Conservation (phyloP, 1,140 invertebrate species). For the Bombus cullumanus region DNA sequence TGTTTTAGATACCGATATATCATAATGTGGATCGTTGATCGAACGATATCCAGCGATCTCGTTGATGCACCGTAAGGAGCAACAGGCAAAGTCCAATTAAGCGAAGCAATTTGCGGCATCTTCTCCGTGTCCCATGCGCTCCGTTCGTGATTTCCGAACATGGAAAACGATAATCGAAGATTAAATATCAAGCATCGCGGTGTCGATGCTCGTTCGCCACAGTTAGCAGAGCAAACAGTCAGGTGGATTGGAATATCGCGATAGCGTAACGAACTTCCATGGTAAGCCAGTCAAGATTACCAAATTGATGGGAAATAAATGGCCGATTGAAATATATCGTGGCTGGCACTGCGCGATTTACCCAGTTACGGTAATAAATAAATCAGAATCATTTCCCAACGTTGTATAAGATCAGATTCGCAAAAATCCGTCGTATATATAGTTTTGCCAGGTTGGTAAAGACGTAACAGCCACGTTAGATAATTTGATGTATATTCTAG, state of each 20-base stretch:
- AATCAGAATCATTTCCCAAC: not conserved
- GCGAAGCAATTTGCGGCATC: slow-evolving; percentile 64
- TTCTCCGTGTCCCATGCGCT: slow-evolving; percentile 42
- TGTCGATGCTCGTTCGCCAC: slow-evolving; percentile 31
- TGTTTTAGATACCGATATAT: not conserved
- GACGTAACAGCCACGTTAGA: too few relatives aligned
- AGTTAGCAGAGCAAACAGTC: not conserved
- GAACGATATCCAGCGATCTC: slow-evolving; percentile 10
- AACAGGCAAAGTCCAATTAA: slow-evolving; percentile 67
- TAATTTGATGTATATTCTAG: too few relatives aligned
- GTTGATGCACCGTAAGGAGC: slow-evolving; percentile 51
- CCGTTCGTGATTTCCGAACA: slow-evolving; percentile 56
- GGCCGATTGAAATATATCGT: not conserved
- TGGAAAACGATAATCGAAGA: slow-evolving; percentile 61
- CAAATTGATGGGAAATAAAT: not conserved
- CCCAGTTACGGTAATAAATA: not conserved
- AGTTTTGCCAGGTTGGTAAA: too few relatives aligned
- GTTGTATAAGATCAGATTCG: too few relatives aligned
- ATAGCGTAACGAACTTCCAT: not conserved
- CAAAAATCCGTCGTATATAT: too few relatives aligned
- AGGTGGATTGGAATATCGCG: not conserved
- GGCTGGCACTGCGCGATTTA: not conserved
- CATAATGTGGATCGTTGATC: not conserved
- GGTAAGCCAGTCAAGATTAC: not conserved
- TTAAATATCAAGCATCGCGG: slow-evolving; percentile 52